Percentiles rank a stretch among this genome's conserved stretches.
Evolutionary conservation across 2,797 vertebrate species (phyloP).

Genomic region (Discoglossus pictus): DNA sequence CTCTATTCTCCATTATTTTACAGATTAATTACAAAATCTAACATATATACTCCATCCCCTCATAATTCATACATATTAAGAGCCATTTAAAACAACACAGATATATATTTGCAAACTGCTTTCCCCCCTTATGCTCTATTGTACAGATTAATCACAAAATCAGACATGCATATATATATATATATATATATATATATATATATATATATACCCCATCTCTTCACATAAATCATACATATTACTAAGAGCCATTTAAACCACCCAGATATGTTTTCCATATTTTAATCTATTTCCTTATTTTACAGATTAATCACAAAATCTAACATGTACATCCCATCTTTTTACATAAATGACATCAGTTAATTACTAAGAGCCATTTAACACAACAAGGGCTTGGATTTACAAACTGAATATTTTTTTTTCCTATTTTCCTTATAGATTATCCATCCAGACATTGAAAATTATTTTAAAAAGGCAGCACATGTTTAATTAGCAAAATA

Average conservation of each 20-base stretch:
- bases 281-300: constrained; percentile 16
- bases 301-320: too few species aligned
- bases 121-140: constrained; percentile 32
- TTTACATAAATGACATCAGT: too few species aligned
- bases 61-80: constrained; percentile 60
- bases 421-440: background rate
- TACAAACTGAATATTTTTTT: too few species aligned
- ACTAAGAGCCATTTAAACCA: constrained; percentile 53
- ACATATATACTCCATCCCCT: constrained; percentile 49
- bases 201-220: constrained; percentile 49
- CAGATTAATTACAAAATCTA: constrained; percentile 64
- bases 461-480: background rate
- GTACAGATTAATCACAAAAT: too few species aligned
- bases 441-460: constrained; percentile 10
- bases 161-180: too few species aligned
- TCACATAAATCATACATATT: constrained; percentile 58
- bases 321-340: too few species aligned
- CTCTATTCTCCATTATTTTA: too few species aligned
- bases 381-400: too few species aligned
- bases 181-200: too few species aligned
- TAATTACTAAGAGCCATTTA: too few species aligned
- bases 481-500: constrained; percentile 10
- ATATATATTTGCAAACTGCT: constrained; percentile 40
- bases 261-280: constrained; percentile 38
- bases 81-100: constrained; percentile 52